Conservation (phyloP, 2,797 vertebrate species). For the Anguilla pacifica region DNA sequence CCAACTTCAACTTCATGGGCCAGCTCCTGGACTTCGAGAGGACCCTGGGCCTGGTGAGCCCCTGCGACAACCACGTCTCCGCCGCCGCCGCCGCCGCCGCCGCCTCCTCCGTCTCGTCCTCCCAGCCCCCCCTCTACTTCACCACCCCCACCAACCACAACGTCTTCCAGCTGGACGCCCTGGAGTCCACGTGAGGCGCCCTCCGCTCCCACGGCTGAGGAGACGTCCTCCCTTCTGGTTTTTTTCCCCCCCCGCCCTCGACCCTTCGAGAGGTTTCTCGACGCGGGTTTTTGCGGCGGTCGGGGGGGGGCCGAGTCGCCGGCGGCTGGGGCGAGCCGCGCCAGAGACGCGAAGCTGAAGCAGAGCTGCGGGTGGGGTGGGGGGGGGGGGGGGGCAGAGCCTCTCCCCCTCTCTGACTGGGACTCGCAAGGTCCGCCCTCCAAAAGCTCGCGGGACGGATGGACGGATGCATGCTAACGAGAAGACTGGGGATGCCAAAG, state of each 20-base stretch:
- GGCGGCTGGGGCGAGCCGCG: constrained; percentile 61
- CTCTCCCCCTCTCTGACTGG: constrained; percentile 52
- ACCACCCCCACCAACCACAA: constrained; percentile 93
- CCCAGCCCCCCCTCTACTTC: constrained; percentile 80
- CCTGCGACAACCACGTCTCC: constrained; percentile 82
- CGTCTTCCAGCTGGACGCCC: constrained; percentile 90
- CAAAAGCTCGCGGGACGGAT: constrained; percentile 56
- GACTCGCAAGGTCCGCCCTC: constrained; percentile 58
- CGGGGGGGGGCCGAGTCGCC: constrained; percentile 56
- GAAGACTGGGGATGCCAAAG: constrained; percentile 61
- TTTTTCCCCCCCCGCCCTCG: too few species aligned
- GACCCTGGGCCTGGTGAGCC: constrained; percentile 88
- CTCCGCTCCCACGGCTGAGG: background rate
- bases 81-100: constrained; percentile 50
- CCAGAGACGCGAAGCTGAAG: constrained; percentile 59
- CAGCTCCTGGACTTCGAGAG: constrained; percentile 95
- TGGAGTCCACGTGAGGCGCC: constrained; percentile 74
- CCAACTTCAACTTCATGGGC: constrained; percentile 98
- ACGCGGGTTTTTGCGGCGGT: too few species aligned
- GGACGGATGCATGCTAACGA: constrained; percentile 45
- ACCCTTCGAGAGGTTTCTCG: too few species aligned
- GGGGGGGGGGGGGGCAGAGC: constrained; percentile 33
- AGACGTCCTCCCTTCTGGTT: constrained; percentile 49
- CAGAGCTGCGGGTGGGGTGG: constrained; percentile 60
- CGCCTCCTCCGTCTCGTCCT: constrained; percentile 50